Conservation (phyloP, 2,888 invertebrate species). For the Plutella xylostella region DNA sequence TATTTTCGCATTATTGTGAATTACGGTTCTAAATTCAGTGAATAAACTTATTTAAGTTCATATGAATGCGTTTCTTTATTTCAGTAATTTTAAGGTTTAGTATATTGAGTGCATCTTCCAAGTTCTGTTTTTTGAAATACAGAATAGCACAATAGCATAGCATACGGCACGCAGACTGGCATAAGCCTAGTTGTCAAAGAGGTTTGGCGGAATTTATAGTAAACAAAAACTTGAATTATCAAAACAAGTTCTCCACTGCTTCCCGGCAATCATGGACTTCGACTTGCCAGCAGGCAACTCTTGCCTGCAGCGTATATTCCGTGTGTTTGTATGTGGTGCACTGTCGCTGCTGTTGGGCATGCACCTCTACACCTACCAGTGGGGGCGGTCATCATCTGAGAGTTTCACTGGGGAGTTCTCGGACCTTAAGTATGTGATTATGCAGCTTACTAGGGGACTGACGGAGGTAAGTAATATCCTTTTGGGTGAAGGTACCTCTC, state of each 20-base stretch:
- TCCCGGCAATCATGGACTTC: too few relatives aligned
- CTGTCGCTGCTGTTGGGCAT: conserved; percentile 40
- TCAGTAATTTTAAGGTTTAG: too few relatives aligned
- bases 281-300: too few relatives aligned
- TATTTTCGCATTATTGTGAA: neutral
- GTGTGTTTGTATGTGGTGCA: conserved; percentile 42
- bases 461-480: conserved; percentile 43
- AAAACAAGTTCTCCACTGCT: too few relatives aligned
- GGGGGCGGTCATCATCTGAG: conserved; percentile 30
- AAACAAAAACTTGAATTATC: too few relatives aligned
- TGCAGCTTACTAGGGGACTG: conserved; percentile 46
- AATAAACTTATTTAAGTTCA: neutral
- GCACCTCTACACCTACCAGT: conserved; percentile 44
- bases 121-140: neutral
- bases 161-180: too few relatives aligned
- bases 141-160: too few relatives aligned
- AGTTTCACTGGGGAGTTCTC: conserved; percentile 38
- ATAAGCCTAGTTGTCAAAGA: too few relatives aligned
- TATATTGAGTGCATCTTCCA: neutral
- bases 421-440: conserved; percentile 47
- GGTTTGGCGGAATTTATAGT: too few relatives aligned
- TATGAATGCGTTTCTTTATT: too few relatives aligned
- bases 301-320: conserved; percentile 29
- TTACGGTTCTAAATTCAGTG: neutral
- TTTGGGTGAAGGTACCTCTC: too few relatives aligned